These are phyloP conservation scores for Lordiphosa fenestrarum DNA, from an alignment of 2,888 invertebrate genomes.

Conservation along the genomic window DNA sequence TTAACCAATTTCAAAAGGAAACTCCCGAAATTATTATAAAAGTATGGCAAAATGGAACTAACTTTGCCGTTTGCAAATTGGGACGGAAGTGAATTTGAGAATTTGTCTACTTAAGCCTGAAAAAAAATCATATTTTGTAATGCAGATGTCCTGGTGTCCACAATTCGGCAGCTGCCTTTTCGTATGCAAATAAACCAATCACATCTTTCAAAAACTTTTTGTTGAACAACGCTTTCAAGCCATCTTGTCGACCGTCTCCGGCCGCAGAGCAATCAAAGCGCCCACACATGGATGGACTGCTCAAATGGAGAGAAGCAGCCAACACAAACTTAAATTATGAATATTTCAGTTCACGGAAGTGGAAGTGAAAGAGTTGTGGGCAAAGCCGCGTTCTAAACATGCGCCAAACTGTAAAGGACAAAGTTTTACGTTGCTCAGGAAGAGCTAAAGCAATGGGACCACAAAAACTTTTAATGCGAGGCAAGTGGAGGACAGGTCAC, in stretches of 20 bases:
- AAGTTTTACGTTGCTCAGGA: conserved; percentile 51
- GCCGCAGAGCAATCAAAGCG: conserved; percentile 66
- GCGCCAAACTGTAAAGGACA: conserved; percentile 50
- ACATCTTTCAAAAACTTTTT: conserved; percentile 24
- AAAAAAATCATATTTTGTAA: too few species aligned
- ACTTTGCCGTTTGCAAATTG: too few species aligned
- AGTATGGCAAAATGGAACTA: too few species aligned
- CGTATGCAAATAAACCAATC: conserved; percentile 37
- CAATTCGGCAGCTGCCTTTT: conserved; percentile 31
- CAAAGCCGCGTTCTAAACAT: conserved; percentile 17
- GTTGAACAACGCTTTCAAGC: conserved; percentile 32
- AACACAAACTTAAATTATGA: conserved; percentile 72
- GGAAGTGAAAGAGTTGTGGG: conserved; percentile 30
- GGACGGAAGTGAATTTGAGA: too few species aligned
- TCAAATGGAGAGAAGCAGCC: conserved; percentile 35
- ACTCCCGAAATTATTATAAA: too few species aligned
- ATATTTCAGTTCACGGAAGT: conserved; percentile 44
- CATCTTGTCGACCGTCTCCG: conserved; percentile 44
- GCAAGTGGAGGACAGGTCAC: conserved; percentile 39
- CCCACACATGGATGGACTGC: conserved; percentile 16
- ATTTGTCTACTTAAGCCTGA: too few species aligned
- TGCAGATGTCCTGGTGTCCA: background rate
- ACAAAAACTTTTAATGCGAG: conserved; percentile 53
- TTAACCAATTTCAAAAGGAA: too few species aligned
- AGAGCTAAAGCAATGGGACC: conserved; percentile 26